Evolutionary conservation across 2,797 vertebrate species (phyloP), one percentile per base, ranked within the genome.

Genomic region (Pachyuromys duprasi): DNA sequence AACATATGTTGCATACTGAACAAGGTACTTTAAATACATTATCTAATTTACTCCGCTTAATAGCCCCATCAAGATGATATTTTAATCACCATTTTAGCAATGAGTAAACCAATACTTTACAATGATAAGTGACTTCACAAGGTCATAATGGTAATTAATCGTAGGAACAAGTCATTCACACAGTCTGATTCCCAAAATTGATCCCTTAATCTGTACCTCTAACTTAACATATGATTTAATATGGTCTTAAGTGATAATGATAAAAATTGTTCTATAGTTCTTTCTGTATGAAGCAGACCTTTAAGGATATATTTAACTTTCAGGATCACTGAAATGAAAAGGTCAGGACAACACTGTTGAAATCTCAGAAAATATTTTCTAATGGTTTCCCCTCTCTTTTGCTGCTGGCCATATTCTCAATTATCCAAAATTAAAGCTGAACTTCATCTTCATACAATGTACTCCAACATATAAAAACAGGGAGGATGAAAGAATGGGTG

Each of bases 241-340:
- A 69, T 86, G 65, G 42, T 87, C 28, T 89, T 83, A 79, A 82
- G 11, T 57, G 88, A 65, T 67, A 80, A 49, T 60, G 24, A 78
- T 93, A 57, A 63, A 81, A 84, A 82, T 9, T 45, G 88, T 92
- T 18, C 12, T 90, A 36, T 74, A 69, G 22, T 95, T 94, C 36
- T 91, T 49, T 89, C 92, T 36, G 70, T 63, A 81, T 74, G 36
- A 89, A 3, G 55, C 55, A 78, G n/a, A 91, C 55, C 79, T 96
- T 96, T 91, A 89, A 91, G 89, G 91, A 67, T 79, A 87, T 69
- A 36, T 93, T 88, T 93, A 95, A 69, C 82, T 93, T 93, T 96
- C 76, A 89, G 86, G 57, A 94, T 89, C 70, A 72, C 26, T 92
- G 81, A 94, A 93, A 94, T 93, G 24, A 79, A 94, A 97, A 95